Evolutionary conservation across 2,797 vertebrate species (phyloP).

Genomic region (Rhincodon typus): DNA sequence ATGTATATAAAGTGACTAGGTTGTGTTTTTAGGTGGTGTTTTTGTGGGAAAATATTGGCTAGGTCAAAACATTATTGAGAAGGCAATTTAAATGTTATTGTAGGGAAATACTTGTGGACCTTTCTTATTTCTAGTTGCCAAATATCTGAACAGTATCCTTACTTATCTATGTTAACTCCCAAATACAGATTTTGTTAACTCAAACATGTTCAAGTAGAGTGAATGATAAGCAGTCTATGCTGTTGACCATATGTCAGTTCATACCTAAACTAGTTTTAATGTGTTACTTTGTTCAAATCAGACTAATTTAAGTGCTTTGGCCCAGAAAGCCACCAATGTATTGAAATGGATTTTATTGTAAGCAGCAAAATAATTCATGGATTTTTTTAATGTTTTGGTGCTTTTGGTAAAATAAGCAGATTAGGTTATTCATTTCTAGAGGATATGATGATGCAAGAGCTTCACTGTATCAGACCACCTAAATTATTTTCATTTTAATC

Average conservation of each 20-base stretch:
- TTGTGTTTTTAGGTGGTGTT: neutral
- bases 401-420: neutral
- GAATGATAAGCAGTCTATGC: neutral
- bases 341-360: neutral
- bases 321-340: neutral
- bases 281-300: neutral
- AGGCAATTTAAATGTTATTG: neutral
- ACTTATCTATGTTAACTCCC: neutral
- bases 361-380: neutral
- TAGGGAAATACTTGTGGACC: neutral
- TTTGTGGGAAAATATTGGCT: neutral
- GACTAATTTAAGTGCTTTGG: constrained; percentile 21
- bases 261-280: neutral
- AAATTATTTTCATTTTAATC: neutral
- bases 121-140: neutral
- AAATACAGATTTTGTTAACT: neutral
- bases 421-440: neutral
- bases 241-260: neutral
- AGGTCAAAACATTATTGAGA: neutral
- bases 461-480: neutral
- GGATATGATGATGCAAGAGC: neutral
- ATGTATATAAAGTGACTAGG: neutral
- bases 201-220: neutral
- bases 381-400: neutral
- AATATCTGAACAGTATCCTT: neutral